These are phyloP conservation scores for Drosophila suboccidentalis DNA, from an alignment of 2,888 invertebrate species.

Conservation along the genomic window DNA sequence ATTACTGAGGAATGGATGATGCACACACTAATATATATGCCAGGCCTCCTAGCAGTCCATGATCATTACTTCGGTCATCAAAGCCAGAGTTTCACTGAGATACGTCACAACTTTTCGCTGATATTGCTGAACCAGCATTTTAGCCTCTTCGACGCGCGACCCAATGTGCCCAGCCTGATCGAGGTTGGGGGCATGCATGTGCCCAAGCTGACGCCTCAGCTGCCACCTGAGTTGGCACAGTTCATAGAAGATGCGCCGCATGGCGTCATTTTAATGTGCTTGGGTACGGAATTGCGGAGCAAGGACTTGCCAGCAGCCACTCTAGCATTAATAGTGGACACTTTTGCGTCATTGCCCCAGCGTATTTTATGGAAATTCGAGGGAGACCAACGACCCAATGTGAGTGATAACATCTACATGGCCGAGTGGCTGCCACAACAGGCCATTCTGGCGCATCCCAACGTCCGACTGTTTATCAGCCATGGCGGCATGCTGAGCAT, in stretches of 20 bases:
- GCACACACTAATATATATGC: conserved; percentile 63
- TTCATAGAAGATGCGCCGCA: conserved; percentile 84
- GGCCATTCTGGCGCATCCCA: conserved; percentile 85
- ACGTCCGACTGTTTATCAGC: conserved; percentile 85
- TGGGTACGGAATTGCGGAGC: conserved; percentile 84
- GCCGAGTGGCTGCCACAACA: conserved; percentile 85
- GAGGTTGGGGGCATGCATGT: conserved; percentile 84
- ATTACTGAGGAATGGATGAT: conserved; percentile 67
- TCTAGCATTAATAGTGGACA: conserved; percentile 47
- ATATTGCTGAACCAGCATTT: conserved; percentile 83
- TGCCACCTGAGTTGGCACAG: conserved; percentile 77
- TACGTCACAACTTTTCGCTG: conserved; percentile 73
- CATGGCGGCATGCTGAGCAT: conserved; percentile 86
- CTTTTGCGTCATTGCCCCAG: conserved; percentile 64
- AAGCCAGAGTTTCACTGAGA: conserved; percentile 50
- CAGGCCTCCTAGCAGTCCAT: conserved; percentile 49
- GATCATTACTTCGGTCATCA: conserved; percentile 66
- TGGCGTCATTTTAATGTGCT: conserved; percentile 85
- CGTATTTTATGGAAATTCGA: conserved; percentile 85
- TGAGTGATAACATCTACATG: conserved; percentile 73
- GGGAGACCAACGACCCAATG: conserved; percentile 62
- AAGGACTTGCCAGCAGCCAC: conserved; percentile 65
- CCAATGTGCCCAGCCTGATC: conserved; percentile 82
- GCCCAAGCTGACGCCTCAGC: conserved; percentile 60
- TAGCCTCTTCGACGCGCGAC: conserved; percentile 73